Evolutionary conservation across 2,888 invertebrate genomes (phyloP), one percentile per base, ranked within the genome.

Genomic region (Drosophila subsilvestris): DNA sequence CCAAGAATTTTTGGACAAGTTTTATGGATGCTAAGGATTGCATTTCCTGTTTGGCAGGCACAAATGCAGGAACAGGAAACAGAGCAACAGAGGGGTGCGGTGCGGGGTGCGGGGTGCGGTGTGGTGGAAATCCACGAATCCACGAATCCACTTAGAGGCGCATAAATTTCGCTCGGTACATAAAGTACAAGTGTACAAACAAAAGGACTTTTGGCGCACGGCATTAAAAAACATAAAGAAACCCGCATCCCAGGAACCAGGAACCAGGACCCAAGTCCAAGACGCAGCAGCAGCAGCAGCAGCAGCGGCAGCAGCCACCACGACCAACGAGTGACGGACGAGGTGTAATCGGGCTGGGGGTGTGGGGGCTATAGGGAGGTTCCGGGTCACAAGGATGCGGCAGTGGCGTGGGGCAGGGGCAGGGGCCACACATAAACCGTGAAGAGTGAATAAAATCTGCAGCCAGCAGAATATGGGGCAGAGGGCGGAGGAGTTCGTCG

Each of bases 131-230:
- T 69, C 63, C 63, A 56, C 48, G 85, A 86, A 85, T 85, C 85
- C 86, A 85, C 85, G 85, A 86, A 85, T 85, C 85, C 86, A 85
- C 85, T 85, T 85, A 85, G 84, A 75, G 71, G 75, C 75, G 82
- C 85, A 85, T 85, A 85, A 85, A 85, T 85, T 82, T 77, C 50
- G 67, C 79, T 58, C 63, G 45, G 60, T 72, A 78, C 81, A 83
- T 86, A 83, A 86, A 83, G 69, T 76, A 86, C 80, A 81, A 78
- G 78, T 79, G 82, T 74, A 76, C 86, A 84, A 85, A 85, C 86
- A 85, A 86, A 77, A 74, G 75, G 80, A 86, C 82, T 80, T 84
- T 77, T 80, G 86, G 80, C 84, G 81, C 75, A 61, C 60, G 66
- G 65, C 67, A 74, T 75, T 74, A 75, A 68, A 75, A 55, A 74